Conservation (phyloP, 2,113 vertebrate genomes). For the Menidia beryllina region DNA sequence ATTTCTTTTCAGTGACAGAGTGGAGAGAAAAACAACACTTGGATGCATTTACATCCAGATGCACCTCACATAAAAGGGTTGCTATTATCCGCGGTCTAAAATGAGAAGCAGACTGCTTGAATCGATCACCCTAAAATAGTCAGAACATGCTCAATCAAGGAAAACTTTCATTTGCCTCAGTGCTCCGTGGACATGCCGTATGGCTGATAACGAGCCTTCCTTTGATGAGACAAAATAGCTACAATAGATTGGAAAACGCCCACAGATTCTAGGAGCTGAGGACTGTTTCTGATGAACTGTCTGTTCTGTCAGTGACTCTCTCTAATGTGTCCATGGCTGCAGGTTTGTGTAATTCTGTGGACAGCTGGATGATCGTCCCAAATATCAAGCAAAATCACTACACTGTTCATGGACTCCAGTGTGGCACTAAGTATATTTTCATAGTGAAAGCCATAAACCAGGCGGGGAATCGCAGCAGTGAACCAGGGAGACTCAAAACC, state of each 20-base stretch:
- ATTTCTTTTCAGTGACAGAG: conserved; percentile 20
- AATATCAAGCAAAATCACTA: conserved; percentile 99
- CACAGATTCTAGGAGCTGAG: conserved; percentile 15
- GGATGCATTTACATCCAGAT: conserved; percentile 43
- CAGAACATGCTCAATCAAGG: conserved; percentile 61
- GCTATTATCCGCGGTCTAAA: conserved; percentile 31
- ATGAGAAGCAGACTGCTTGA: conserved; percentile 44
- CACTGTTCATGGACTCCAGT: conserved; percentile 96
- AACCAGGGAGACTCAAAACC: conserved; percentile 95
- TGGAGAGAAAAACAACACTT: conserved; percentile 23
- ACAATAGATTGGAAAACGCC: conserved; percentile 21
- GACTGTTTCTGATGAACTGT: not conserved
- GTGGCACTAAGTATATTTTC: conserved; percentile 97
- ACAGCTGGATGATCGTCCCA: conserved; percentile 99
- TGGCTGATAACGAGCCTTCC: conserved; percentile 21
- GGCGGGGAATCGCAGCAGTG: conserved; percentile 94
- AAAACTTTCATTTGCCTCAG: conserved; percentile 59
- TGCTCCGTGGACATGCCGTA: conserved; percentile 19
- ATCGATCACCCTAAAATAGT: conserved; percentile 63
- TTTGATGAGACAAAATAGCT: conserved; percentile 50
- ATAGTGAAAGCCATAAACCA: conserved; percentile 98
- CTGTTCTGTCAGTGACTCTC: conserved; percentile 23
- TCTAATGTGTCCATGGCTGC: conserved; percentile 55
- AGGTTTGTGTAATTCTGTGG: conserved; percentile 98
- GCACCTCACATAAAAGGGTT: conserved; percentile 11